Percentiles rank a stretch among this genome's conserved stretches.
Conservation (phyloP, 2,113 vertebrate genomes). For the Speoplatyrhinus poulsoni region DNA sequence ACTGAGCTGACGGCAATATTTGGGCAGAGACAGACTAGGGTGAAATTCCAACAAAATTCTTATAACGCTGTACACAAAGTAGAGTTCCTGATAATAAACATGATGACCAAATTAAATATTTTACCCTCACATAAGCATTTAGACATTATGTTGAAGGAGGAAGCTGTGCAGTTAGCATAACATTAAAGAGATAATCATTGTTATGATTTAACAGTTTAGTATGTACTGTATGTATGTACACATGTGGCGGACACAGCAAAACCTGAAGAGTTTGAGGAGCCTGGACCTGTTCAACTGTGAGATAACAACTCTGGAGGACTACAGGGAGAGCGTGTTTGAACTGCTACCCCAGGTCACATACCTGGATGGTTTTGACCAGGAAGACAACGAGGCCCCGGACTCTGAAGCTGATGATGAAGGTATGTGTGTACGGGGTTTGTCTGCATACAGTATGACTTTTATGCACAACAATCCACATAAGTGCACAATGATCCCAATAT, state of each 20-base stretch:
- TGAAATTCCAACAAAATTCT: too few species aligned
- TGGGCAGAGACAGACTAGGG: too few species aligned
- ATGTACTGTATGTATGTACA: background rate
- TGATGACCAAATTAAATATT: too few species aligned
- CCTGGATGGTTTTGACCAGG: constrained; percentile 79
- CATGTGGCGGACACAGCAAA: constrained; percentile 67
- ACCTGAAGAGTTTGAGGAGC: constrained; percentile 76
- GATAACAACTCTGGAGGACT: constrained; percentile 81
- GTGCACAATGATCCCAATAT: too few species aligned
- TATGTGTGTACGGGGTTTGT: constrained; percentile 20
- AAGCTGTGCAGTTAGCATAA: too few species aligned
- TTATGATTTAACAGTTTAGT: background rate
- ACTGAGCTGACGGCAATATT: too few species aligned
- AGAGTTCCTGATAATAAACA: too few species aligned
- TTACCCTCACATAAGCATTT: too few species aligned
- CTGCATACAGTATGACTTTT: background rate
- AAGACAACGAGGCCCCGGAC: constrained; percentile 81
- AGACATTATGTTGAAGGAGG: too few species aligned
- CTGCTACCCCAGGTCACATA: constrained; percentile 80
- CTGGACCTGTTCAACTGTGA: constrained; percentile 83
- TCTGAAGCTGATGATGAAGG: constrained; percentile 76
- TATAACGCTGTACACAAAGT: too few species aligned
- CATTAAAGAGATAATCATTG: background rate
- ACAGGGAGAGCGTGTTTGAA: constrained; percentile 79
- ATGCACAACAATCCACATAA: too few species aligned